Conservation (phyloP, 1,140 invertebrate genomes). For the Kradibia gibbosae region DNA sequence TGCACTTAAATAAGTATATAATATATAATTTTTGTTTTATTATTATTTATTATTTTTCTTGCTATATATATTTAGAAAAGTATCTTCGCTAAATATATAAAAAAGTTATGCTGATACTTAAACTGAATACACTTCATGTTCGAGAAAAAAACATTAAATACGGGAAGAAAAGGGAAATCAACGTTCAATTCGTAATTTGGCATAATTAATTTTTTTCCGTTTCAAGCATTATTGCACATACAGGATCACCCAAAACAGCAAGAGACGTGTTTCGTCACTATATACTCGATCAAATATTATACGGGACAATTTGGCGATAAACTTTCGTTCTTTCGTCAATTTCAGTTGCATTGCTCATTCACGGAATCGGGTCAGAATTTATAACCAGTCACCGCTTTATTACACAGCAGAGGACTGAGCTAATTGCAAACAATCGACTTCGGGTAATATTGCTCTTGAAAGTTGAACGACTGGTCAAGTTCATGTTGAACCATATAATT, state of each 20-base stretch:
- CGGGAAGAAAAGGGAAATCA: not conserved
- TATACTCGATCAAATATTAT: not conserved
- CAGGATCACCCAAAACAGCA: not conserved
- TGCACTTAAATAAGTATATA: too few species aligned
- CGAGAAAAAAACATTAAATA: not conserved
- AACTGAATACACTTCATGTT: not conserved
- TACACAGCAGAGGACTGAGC: not conserved
- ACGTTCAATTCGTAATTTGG: not conserved
- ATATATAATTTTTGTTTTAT: too few species aligned
- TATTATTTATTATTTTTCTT: too few species aligned
- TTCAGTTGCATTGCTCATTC: slow-evolving; percentile 30
- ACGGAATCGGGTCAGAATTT: slow-evolving; percentile 26
- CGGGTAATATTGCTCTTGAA: slow-evolving; percentile 4
- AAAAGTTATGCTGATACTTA: not conserved
- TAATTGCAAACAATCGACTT: slow-evolving; percentile 15
- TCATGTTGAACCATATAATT: not conserved
- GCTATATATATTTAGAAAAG: slow-evolving; percentile 3
- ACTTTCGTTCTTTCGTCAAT: not conserved
- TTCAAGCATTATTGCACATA: not conserved
- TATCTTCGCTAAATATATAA: not conserved
- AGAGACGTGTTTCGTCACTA: not conserved
- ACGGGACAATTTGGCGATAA: not conserved
- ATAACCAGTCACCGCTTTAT: not conserved
- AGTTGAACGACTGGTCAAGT: slow-evolving; percentile 6
- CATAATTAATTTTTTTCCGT: not conserved